A percentile compares a stretch with the other conserved stretches of the same genome.
These are phyloP conservation scores for Acridotheres tristis DNA, from an alignment of 2,797 vertebrate genomes.

Conservation along the genomic window DNA sequence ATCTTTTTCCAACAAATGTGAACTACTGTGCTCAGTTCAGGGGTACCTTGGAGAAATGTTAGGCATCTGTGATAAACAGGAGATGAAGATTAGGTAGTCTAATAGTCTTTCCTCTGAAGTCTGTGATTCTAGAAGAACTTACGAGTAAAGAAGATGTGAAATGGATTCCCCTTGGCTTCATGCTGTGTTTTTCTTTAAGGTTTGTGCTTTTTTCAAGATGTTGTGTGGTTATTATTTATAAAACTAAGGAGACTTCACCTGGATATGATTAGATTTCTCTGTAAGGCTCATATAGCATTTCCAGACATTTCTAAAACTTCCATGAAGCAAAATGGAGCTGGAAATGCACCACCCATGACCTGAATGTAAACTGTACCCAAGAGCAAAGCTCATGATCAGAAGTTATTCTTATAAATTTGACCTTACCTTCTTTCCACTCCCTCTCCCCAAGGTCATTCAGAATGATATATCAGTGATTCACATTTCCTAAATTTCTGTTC, in stretches of 20 bases:
- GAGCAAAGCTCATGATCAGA: background rate
- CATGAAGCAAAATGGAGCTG: background rate
- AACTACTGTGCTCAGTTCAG: background rate
- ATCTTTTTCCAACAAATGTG: background rate
- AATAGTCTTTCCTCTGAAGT: background rate
- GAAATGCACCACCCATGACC: background rate
- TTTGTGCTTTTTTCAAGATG: background rate
- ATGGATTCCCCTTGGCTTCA: background rate
- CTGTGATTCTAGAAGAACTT: background rate
- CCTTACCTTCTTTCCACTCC: background rate
- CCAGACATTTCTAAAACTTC: background rate
- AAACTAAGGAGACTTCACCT: background rate
- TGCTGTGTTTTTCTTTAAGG: background rate
- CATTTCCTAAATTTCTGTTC: conserved; percentile 13
- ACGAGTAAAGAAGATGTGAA: background rate
- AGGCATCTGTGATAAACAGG: background rate
- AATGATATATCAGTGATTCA: background rate
- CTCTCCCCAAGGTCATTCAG: background rate
- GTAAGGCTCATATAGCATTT: background rate
- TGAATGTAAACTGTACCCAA: background rate
- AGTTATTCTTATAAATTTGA: background rate
- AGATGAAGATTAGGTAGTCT: background rate
- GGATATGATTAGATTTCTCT: background rate
- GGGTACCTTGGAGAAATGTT: background rate
- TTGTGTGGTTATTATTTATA: background rate